Percentiles rank a stretch among this genome's conserved stretches.
Evolutionary conservation across 2,888 invertebrate genomes (phyloP).

Genomic region (Morinoia aosen): DNA sequence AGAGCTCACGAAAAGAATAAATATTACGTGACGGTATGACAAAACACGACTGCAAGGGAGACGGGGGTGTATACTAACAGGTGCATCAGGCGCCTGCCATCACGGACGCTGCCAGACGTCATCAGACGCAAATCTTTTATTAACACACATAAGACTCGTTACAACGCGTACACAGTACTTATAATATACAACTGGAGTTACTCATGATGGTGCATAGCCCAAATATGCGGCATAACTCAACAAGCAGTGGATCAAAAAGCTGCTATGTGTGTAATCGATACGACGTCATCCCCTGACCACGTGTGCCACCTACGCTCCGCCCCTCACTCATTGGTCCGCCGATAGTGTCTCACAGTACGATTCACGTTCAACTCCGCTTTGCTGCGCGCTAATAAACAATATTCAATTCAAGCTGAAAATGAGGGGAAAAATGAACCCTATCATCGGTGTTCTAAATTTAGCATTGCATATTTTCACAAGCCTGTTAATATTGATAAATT

Average conservation of each 20-base stretch:
- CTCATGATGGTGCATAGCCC: neutral
- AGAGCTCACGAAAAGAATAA: neutral
- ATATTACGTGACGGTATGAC: neutral
- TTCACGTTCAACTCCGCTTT: neutral
- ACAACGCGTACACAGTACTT: neutral
- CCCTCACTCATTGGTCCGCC: neutral
- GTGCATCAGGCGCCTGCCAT: neutral
- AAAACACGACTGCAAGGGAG: neutral
- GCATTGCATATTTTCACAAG: no score
- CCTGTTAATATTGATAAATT: neutral
- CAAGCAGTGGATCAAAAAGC: neutral
- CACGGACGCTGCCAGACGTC: neutral
- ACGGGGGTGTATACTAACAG: neutral
- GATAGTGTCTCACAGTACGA: neutral
- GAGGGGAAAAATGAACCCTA: no score
- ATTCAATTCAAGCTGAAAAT: neutral
- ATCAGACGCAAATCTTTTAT: neutral
- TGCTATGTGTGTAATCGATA: neutral
- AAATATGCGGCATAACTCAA: neutral
- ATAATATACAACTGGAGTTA: neutral
- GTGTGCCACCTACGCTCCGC: constrained; percentile 40
- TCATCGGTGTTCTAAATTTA: no score
- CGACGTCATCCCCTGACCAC: constrained; percentile 12
- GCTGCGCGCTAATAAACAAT: neutral
- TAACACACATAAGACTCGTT: neutral